Evolutionary conservation across 1,140 invertebrate species (phyloP), one percentile per base, ranked within the genome.

Genomic region (Coelopa frigida): DNA sequence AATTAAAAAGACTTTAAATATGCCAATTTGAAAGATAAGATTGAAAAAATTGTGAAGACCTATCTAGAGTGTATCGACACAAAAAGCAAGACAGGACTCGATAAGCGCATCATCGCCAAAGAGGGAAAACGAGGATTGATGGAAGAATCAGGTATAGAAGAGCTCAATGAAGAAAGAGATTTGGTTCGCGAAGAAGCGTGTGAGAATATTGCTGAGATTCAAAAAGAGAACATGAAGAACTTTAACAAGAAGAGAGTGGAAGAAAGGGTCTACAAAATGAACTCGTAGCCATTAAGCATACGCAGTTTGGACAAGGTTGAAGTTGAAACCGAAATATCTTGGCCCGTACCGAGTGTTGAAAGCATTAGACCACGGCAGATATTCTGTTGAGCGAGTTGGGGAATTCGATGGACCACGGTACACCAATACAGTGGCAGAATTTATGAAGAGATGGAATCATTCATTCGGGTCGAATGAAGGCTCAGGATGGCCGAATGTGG

Each of bases 1-100:
- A 55, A 4, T 53, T 22, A n/a, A 73, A 70, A 51, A 59, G 53
- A 58, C 72, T 8, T 73, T 58, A 54, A 72, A 50, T 32, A 65
- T 73, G 24, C 58, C 2, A 57, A 70, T 3, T 11, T 72, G 37
- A 20, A 35, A n/a, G 31, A 48, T 8, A 71, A 66, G 43, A 54
- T n/a, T n/a, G n/a, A n/a, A n/a, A n/a, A n/a, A n/a, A 20, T 61
- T 1, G 54, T 72, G 7, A 23, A 39, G 0, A 63, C 53, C 21
- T 71, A 68, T 46, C 33, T 70, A 3, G 26, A 46, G 8, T 70
- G 70, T 27, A 54, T 71, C 36, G 36, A 67, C 4, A 31, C 36
- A 18, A 26, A 44, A 6, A 42, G 40, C 15, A 69, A 64, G 17
- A 27, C 44, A 68, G 41, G 41, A 14, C 1, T 43, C 5, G 41